phyloP scores from a whole-genome alignment of 1,140 invertebrate genomes.

The Pseudomyrmex concolor region DNA sequence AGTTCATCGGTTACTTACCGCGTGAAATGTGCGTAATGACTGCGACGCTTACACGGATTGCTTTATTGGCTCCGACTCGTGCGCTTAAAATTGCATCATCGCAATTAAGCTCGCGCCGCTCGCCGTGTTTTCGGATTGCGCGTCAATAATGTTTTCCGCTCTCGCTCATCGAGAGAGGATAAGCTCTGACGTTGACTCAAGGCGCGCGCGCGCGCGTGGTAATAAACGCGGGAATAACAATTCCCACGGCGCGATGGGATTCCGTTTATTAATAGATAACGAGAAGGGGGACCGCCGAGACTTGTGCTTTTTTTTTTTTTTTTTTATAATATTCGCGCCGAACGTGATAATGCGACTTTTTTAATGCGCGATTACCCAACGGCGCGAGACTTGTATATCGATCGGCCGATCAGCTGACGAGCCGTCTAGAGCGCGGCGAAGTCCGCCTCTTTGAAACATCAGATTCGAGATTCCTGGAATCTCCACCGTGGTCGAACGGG shows the following conservation, averaged over 20 bases:
- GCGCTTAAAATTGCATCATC: background rate
- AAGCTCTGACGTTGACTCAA: slow-evolving; percentile 48
- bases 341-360: slow-evolving; percentile 27
- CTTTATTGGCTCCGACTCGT: background rate
- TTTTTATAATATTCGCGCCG: background rate
- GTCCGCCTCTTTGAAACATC: background rate
- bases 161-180: slow-evolving; percentile 5
- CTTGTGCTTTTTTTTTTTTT: too few species aligned
- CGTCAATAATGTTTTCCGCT: slow-evolving; percentile 23
- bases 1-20: too few species aligned
- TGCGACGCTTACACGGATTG: too few species aligned
- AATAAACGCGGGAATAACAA: slow-evolving; percentile 48
- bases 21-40: too few species aligned
- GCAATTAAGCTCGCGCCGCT: slow-evolving; percentile 3
- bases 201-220: slow-evolving; percentile 23
- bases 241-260: slow-evolving; percentile 37
- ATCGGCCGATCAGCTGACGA: slow-evolving; percentile 41
- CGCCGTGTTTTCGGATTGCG: background rate
- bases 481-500: background rate
- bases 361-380: slow-evolving; percentile 42
- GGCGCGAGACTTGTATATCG: slow-evolving; percentile 20
- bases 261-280: slow-evolving; percentile 52
- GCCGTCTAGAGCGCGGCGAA: background rate
- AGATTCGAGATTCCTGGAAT: slow-evolving; percentile 27
- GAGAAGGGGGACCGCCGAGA: background rate